Conservation (phyloP, 2,888 invertebrate genomes). For the Cosmia trapezina region DNA sequence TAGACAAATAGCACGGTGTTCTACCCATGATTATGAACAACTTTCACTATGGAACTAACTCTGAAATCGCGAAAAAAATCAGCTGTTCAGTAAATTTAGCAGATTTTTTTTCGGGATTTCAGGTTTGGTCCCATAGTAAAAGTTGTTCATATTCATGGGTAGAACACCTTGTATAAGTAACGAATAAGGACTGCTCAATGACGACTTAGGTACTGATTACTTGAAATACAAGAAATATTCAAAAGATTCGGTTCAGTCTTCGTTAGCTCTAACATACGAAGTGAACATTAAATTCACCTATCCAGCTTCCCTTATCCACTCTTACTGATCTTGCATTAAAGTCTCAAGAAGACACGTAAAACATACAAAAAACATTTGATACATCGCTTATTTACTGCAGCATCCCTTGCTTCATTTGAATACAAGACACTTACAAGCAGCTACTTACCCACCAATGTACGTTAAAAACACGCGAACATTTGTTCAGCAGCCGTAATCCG, state of each 20-base stretch:
- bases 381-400: neutral
- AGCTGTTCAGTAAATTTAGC: too few species aligned
- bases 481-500: constrained; percentile 56
- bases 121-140: too few species aligned
- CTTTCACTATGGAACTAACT: too few species aligned
- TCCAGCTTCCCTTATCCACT: neutral
- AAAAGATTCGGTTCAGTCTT: too few species aligned
- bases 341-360: constrained; percentile 17
- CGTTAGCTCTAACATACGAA: neutral
- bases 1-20: too few species aligned
- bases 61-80: too few species aligned
- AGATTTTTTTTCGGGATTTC: too few species aligned
- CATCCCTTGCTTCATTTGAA: constrained; percentile 34
- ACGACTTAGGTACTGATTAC: neutral
- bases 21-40: too few species aligned
- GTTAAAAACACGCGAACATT: constrained; percentile 32
- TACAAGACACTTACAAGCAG: constrained; percentile 14
- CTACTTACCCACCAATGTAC: constrained; percentile 21
- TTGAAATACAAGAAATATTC: neutral
- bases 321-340: constrained; percentile 10
- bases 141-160: too few species aligned
- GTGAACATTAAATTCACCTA: neutral
- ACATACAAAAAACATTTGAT: constrained; percentile 15
- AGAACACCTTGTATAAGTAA: too few species aligned
- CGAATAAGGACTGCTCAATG: neutral